phyloP scores from a whole-genome alignment of 2,888 invertebrate genomes.

The Hemithea aestivaria region DNA sequence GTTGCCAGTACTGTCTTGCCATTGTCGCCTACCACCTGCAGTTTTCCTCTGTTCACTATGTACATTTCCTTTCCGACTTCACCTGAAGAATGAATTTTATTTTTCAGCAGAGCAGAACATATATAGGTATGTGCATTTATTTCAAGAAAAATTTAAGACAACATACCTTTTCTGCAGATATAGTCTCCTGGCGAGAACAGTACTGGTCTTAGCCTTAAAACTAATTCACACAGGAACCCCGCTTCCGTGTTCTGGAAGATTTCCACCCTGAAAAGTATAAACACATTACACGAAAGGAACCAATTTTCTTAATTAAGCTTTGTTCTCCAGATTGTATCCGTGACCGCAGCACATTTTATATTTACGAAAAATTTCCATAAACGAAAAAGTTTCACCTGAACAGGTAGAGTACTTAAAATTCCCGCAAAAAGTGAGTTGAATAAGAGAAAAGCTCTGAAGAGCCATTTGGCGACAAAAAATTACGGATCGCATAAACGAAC shows the following conservation, averaged over 20 bases:
- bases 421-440: slow-evolving; percentile 37
- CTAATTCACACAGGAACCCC: slow-evolving; percentile 98
- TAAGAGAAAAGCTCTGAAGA: slow-evolving; percentile 48
- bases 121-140: too few relatives aligned
- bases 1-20: slow-evolving; percentile 97
- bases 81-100: slow-evolving; percentile 79
- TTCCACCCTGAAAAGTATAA: slow-evolving; percentile 84
- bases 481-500: slow-evolving; percentile 73
- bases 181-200: slow-evolving; percentile 99
- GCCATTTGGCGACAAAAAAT: slow-evolving; percentile 66
- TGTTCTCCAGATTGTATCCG: too few relatives aligned
- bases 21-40: slow-evolving; percentile 97
- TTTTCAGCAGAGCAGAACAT: slow-evolving; percentile 1
- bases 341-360: slow-evolving; percentile 10
- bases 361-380: slow-evolving; percentile 16
- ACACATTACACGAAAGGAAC: neutral
- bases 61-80: slow-evolving; percentile 99
- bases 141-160: neutral
- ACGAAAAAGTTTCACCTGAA: slow-evolving; percentile 28
- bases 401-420: slow-evolving; percentile 27
- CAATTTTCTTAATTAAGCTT: too few relatives aligned
- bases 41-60: slow-evolving; percentile 97
- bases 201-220: slow-evolving; percentile 95
- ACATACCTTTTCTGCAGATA: slow-evolving; percentile 97
- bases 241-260: slow-evolving; percentile 99